A percentile compares a stretch with the other conserved stretches of the same genome.
Evolutionary conservation across 30 jellyfish, hydroid and myxozoan genomes (phyloP).

Genomic region (Aurelia sp.): DNA sequence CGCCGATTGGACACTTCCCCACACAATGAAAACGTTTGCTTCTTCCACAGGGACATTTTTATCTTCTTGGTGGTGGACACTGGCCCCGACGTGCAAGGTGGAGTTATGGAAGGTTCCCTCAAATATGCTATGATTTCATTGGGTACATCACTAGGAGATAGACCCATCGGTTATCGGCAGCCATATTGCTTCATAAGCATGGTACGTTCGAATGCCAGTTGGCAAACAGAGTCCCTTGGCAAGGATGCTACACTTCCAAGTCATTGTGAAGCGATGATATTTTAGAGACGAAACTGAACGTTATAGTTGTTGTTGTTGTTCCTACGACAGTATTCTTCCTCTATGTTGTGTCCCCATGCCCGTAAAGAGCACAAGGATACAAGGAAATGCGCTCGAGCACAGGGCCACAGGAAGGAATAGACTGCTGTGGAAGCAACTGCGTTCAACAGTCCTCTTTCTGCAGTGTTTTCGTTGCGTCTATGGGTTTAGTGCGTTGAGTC

Average conservation of each 20-base stretch:
- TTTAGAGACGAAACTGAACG: not conserved
- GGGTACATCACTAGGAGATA: not conserved
- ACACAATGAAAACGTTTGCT: not conserved
- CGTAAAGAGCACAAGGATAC: too few relatives aligned
- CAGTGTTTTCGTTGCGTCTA: too few relatives aligned
- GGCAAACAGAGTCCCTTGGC: constrained; percentile 40
- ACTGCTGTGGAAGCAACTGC: too few relatives aligned
- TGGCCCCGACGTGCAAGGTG: not conserved
- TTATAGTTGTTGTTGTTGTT: too few relatives aligned
- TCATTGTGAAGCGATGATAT: constrained; percentile 11
- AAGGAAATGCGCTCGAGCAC: too few relatives aligned
- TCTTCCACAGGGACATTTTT: not conserved
- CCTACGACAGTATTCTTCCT: too few relatives aligned
- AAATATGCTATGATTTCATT: not conserved
- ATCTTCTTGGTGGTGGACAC: constrained; percentile 17
- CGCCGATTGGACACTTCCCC: not conserved
- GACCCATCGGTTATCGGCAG: constrained; percentile 11
- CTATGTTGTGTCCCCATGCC: too few relatives aligned
- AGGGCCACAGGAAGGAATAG: too few relatives aligned
- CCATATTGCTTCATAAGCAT: constrained; percentile 26
- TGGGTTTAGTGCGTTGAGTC: too few relatives aligned
- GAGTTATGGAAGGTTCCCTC: not conserved
- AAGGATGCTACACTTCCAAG: constrained; percentile 2
- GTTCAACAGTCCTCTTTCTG: too few relatives aligned
- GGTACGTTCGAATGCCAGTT: not conserved